Evolutionary conservation across 2,113 vertebrate species (phyloP).

Genomic region (Pachyramphus minor): DNA sequence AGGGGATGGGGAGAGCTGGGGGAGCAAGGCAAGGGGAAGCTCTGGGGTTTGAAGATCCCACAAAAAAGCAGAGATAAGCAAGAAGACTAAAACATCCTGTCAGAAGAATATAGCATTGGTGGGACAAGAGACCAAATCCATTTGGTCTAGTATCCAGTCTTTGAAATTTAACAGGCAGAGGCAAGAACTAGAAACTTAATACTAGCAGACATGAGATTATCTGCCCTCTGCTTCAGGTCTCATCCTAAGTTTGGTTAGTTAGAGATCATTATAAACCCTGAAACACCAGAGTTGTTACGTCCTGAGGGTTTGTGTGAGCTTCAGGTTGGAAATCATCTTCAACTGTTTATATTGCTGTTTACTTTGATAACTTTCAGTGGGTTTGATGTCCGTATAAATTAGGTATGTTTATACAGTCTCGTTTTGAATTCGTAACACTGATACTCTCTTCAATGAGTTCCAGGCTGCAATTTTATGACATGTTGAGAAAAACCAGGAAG

Average conservation of each 20-base stretch:
- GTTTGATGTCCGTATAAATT: neutral
- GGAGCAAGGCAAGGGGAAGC: neutral
- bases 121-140: neutral
- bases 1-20: neutral
- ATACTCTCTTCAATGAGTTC: neutral
- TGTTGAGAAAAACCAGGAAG: neutral
- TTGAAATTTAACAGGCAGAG: neutral
- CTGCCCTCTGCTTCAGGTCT: neutral
- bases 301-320: neutral
- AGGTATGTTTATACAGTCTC: neutral
- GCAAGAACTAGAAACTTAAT: neutral
- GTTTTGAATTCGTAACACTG: neutral
- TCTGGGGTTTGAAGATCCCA: too few relatives aligned
- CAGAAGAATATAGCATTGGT: neutral
- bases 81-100: neutral
- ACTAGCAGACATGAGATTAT: neutral
- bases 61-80: neutral
- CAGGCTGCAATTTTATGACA: neutral
- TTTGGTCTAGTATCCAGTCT: neutral
- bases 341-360: conserved; percentile 21
- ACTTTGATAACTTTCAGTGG: neutral
- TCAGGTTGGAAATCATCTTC: neutral
- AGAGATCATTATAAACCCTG: conserved; percentile 19
- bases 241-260: neutral
- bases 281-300: neutral